These are phyloP conservation scores for Crossaster papposus DNA, from an alignment of 53 echinoderm and acorn worm species.

Conservation along the genomic window DNA sequence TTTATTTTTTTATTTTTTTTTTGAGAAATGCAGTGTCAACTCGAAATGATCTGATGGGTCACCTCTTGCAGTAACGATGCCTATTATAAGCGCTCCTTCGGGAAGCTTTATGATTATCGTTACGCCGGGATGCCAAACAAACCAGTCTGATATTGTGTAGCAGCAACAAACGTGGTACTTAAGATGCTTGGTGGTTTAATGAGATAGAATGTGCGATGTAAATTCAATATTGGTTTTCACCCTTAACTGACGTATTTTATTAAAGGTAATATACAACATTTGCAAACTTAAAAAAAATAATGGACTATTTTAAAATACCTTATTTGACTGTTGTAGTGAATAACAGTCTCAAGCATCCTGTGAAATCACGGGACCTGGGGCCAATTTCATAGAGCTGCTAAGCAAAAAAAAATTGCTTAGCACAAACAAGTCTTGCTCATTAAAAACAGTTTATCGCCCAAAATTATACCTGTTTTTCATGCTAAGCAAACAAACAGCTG, in stretches of 20 bases:
- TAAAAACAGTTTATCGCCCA: too few relatives aligned
- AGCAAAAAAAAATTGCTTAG: too few relatives aligned
- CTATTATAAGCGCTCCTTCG: not conserved
- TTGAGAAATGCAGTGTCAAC: not conserved
- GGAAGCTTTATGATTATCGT: not conserved
- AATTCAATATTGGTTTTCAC: too few relatives aligned
- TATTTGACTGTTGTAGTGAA: too few relatives aligned
- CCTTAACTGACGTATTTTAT: too few relatives aligned
- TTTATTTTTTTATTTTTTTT: not conserved
- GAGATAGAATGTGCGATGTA: too few relatives aligned
- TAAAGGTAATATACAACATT: not conserved
- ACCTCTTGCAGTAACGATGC: not conserved
- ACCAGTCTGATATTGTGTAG: not conserved
- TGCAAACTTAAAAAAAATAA: not conserved
- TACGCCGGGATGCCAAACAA: not conserved
- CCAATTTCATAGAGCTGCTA: not conserved
- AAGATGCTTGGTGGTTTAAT: too few relatives aligned
- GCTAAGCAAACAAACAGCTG: too few relatives aligned
- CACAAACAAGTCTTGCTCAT: too few relatives aligned
- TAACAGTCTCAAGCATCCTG: not conserved
- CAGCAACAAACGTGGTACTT: not conserved
- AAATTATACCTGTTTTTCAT: too few relatives aligned
- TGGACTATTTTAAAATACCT: too few relatives aligned
- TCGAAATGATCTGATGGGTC: not conserved
- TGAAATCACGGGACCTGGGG: not conserved